These are phyloP conservation scores for Netelia inedita DNA, from an alignment of 2,888 invertebrate genomes.

Conservation along the genomic window DNA sequence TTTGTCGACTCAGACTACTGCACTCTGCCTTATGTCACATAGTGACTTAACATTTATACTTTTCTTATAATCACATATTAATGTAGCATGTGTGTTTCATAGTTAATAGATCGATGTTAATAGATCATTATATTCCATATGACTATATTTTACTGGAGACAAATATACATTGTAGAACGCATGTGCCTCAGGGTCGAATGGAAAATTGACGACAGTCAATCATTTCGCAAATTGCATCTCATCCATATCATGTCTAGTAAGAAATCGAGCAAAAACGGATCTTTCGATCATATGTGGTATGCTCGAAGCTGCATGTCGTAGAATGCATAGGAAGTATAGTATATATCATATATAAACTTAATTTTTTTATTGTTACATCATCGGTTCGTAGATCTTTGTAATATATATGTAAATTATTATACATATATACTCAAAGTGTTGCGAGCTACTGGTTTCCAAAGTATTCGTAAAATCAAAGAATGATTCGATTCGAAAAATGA, in stretches of 20 bases:
- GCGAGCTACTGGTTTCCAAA: neutral
- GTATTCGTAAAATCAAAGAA: neutral
- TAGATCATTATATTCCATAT: neutral
- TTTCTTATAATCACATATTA: slow-evolving; percentile 18
- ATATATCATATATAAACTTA: slow-evolving; percentile 10
- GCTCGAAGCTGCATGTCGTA: slow-evolving; percentile 56
- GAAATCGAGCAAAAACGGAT: neutral
- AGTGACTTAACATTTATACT: slow-evolving; percentile 11
- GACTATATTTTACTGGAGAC: neutral
- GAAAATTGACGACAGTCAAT: slow-evolving; percentile 11
- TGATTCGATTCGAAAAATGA: neutral
- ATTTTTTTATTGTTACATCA: slow-evolving; percentile 31
- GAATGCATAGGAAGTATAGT: slow-evolving; percentile 25
- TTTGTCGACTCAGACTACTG: too few species aligned
- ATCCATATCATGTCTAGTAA: slow-evolving; percentile 30
- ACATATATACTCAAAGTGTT: neutral
- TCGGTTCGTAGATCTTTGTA: neutral
- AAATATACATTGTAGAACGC: slow-evolving; percentile 34
- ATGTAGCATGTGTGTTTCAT: slow-evolving; percentile 3
- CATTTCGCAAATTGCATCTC: slow-evolving; percentile 33
- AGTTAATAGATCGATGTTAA: slow-evolving; percentile 26
- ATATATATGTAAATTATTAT: neutral
- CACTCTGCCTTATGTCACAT: neutral
- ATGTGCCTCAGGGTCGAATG: slow-evolving; percentile 50
- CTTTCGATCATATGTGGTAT: slow-evolving; percentile 27